Base-by-base conservation (phyloP, 2,888 invertebrate species). In the Epirrhoe tristata region DNA sequence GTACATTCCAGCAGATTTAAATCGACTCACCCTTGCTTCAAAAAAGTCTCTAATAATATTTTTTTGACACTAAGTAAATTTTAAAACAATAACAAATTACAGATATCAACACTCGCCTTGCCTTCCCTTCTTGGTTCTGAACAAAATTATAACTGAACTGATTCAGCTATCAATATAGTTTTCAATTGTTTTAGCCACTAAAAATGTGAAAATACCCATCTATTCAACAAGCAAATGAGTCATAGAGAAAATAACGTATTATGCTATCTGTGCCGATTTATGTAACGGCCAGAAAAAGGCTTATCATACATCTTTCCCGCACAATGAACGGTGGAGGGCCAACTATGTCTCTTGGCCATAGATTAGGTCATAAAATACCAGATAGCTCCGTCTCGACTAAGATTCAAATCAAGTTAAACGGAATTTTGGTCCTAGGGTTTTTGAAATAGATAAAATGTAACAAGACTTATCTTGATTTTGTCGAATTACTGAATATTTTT, bases 221-320 rank as follows among this genome's bases (percentile, higher is more conserved):
- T 55, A 17, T 62, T 48, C 31, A 46, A 63, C 6, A 48, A 16
- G 50, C 32, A 43, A 50, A 55, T 54, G 48, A 64, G n/a, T 58
- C 58, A 59, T 34, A 56, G 24, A 32, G 43, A 55, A 31, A 65
- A 51, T 56, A 67, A 57, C 36, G 31, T 34, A 50, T 58, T 31
- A 58, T 50, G 55, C 59, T 65, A 66, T 67, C 56, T 58, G 39
- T 48, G 43, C 39, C 50, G 63, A 74, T 75, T 74, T 74, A 74
- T 73, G 60, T 69, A 54, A 64, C 32, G 68, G 67, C 50, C 64
- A 70, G 67, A 68, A 68, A 70, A 67, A 70, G 65, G 65, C 65
- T 66, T 69, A 70, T 69, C 73, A 66, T 73, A 67, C 63, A 70
- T 71, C 71, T 73, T 69, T 56, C 67, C 69, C 53, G 63, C 69